Evolutionary conservation across 1,140 invertebrate species (phyloP).

Genomic region (Hylyphantes graminicola): DNA sequence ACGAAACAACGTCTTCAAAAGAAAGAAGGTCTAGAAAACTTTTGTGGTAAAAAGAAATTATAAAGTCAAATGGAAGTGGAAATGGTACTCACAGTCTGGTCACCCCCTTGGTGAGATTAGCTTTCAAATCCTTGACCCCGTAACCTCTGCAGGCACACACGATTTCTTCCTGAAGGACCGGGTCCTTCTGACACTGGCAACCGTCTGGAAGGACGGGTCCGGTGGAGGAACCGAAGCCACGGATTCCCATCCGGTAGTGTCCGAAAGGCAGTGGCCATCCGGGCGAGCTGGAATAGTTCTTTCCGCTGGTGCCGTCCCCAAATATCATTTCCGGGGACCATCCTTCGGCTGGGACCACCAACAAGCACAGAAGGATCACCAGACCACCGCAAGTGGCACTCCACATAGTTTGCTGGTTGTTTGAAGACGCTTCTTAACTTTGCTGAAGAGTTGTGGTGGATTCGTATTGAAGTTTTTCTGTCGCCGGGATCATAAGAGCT

Average conservation of each 20-base stretch:
- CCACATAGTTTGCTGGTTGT: not conserved
- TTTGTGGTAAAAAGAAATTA: too few species aligned
- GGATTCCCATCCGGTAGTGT: slow-evolving; percentile 32
- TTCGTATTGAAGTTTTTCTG: too few species aligned
- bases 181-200: slow-evolving; percentile 43
- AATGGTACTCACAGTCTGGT: slow-evolving; percentile 39
- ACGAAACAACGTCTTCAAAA: too few species aligned
- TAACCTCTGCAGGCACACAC: slow-evolving; percentile 44
- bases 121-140: slow-evolving; percentile 42
- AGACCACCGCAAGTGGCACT: not conserved
- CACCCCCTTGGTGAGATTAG: slow-evolving; percentile 42
- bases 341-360: not conserved
- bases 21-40: too few species aligned
- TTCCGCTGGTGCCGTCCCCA: not conserved
- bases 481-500: too few species aligned
- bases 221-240: slow-evolving; percentile 2
- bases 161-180: slow-evolving; percentile 32
- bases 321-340: slow-evolving; percentile 42
- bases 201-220: slow-evolving; percentile 17
- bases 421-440: too few species aligned
- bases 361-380: not conserved
- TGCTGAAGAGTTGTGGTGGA: too few species aligned
- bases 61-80: too few species aligned
- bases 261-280: slow-evolving; percentile 12
- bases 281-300: slow-evolving; percentile 10